A percentile compares a stretch with the other conserved stretches of the same genome.
Conservation (phyloP, 2,797 vertebrate genomes). For the Crax fasciolata region DNA sequence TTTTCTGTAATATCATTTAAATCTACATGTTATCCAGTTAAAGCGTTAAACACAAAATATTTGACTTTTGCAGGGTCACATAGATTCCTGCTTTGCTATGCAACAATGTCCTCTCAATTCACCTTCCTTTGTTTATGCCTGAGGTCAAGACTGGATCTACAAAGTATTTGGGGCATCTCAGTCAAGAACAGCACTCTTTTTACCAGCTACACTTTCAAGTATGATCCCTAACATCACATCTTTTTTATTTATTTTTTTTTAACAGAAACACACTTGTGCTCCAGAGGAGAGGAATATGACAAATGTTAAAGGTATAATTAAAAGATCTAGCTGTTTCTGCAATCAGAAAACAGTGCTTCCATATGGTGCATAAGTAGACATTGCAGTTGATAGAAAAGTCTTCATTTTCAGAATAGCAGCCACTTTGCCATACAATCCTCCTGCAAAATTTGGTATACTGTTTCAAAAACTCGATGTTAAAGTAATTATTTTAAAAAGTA, state of each 20-base stretch:
- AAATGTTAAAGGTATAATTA: constrained; percentile 63
- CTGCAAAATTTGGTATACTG: background rate
- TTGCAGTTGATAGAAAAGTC: background rate
- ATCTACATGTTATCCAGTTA: background rate
- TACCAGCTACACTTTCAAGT: background rate
- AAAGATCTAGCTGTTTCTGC: background rate
- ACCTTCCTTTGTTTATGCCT: background rate
- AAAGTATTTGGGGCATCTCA: background rate
- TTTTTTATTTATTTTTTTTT: constrained; percentile 9
- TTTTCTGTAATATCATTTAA: background rate
- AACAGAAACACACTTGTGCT: constrained; percentile 38
- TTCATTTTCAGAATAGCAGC: background rate
- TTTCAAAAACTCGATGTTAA: background rate
- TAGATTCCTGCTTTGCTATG: background rate
- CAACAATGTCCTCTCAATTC: fast-evolving
- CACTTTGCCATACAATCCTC: background rate
- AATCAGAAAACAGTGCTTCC: background rate
- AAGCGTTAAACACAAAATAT: background rate
- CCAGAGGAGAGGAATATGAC: background rate
- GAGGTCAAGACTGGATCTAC: background rate
- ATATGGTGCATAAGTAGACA: background rate
- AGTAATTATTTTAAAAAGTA: background rate
- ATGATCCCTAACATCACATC: background rate
- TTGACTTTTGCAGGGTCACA: background rate
- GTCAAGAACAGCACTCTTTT: background rate